phyloP scores from a whole-genome alignment of 2,113 vertebrate genomes.

The Etheostoma cragini region DNA sequence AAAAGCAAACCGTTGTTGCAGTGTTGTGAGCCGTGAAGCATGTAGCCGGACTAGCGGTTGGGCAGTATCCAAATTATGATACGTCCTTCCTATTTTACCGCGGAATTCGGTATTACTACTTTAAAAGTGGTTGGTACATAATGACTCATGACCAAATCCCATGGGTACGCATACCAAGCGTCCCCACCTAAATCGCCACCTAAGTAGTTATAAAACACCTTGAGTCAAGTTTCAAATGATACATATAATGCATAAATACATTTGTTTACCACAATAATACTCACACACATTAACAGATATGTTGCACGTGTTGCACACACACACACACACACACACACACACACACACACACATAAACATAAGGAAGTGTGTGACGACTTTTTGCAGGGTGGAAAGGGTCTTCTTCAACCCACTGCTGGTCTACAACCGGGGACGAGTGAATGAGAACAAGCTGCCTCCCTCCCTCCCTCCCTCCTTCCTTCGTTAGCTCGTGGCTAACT shows the following conservation, averaged over 20 bases:
- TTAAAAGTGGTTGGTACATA: too few relatives aligned
- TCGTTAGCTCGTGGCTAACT: constrained; percentile 55
- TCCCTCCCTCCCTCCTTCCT: not conserved
- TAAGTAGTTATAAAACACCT: too few relatives aligned
- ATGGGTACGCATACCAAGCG: too few relatives aligned
- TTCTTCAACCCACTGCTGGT: constrained; percentile 61
- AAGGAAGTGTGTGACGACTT: constrained; percentile 61
- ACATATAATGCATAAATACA: not conserved
- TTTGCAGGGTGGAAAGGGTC: constrained; percentile 58
- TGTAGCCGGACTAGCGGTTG: too few relatives aligned
- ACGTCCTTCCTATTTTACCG: too few relatives aligned
- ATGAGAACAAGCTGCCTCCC: constrained; percentile 28
- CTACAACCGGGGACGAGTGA: constrained; percentile 59
- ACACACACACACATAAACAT: constrained; percentile 51
- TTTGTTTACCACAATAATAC: not conserved
- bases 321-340: too few relatives aligned
- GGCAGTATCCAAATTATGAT: too few relatives aligned
- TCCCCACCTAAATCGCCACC: too few relatives aligned
- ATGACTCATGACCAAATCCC: too few relatives aligned
- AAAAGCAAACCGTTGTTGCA: too few relatives aligned
- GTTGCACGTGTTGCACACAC: constrained; percentile 19
- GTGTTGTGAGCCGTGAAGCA: too few relatives aligned
- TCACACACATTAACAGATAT: constrained; percentile 5
- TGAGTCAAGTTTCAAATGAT: not conserved
- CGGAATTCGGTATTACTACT: too few relatives aligned